Base-by-base conservation (phyloP, 2,888 invertebrate genomes). In the Crepidodera aurea region DNA sequence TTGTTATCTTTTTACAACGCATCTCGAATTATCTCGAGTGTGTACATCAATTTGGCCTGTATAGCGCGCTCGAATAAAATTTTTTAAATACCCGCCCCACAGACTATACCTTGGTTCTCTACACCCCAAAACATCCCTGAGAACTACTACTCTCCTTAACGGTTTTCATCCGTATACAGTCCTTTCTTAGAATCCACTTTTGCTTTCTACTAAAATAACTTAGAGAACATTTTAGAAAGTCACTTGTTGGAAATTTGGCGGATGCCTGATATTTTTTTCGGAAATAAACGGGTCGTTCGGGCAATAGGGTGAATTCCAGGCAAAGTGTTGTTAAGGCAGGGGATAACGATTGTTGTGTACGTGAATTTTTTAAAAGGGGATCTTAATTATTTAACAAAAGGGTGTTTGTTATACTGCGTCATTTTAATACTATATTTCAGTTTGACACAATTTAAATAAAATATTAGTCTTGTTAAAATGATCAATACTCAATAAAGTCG, bases 241-340 rank as follows among this genome's bases (percentile, higher is more conserved):
- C 48, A 48, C 48, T 48, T 48, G 46, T 55, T 40, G 54, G 60
- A 56, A 40, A 48, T 56, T 51, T 51, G 42, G 25, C 39, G 61
- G 39, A 61, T 55, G 51, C 61, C 51, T 37, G 16, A 42, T 22
- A 51, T 56, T 61, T 61, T 58, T 61, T 61, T 27, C 13, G 46
- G 48, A 29, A 10, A 29, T 13, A 48, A 4, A 22, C 7, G 8
- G 25, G 48, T 48, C 27, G 44, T 25, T 44, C 7, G 1, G 25
- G 44, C 19, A 13, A 16, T 25, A 25, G 44, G 44, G 48, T 27
- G 18, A 40, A 3, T 40, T 40, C 40, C 40, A 15, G 16, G 16
- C 1, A 18, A 8, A 40, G 10, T 37, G 15, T 13, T 37, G 15
- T 13, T 13, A 12, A 37, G 10, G 37, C 2, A 15, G 2, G 10